Percentiles rank a stretch among this genome's conserved stretches.
Evolutionary conservation across 2,113 vertebrate genomes (phyloP).

Genomic region (Prunella himalayana): DNA sequence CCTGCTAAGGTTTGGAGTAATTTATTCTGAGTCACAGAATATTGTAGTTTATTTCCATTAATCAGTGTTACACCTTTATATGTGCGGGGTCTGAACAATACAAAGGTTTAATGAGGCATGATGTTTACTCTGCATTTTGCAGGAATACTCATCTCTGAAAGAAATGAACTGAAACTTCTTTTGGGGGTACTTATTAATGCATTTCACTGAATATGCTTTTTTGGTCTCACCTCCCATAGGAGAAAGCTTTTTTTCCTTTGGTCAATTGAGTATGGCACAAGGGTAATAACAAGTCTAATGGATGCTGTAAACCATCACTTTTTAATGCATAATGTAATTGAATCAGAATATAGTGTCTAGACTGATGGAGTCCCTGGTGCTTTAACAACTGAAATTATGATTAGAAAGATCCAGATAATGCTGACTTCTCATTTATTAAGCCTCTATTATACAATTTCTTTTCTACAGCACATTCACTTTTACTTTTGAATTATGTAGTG

Average conservation of each 20-base stretch:
- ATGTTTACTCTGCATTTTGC: constrained; percentile 55
- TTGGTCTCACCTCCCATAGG: not conserved
- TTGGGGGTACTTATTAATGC: constrained; percentile 5
- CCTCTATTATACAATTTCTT: constrained; percentile 46
- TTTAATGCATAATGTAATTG: constrained; percentile 65
- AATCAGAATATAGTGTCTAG: constrained; percentile 59
- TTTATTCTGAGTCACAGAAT: constrained; percentile 11
- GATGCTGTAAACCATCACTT: constrained; percentile 55
- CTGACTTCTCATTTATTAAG: constrained; percentile 63
- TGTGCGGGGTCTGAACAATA: not conserved
- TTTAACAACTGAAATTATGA: constrained; percentile 65
- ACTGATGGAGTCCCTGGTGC: constrained; percentile 59
- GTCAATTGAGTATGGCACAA: constrained; percentile 61
- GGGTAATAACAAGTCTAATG: constrained; percentile 65
- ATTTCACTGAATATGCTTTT: constrained; percentile 37
- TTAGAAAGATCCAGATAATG: constrained; percentile 58
- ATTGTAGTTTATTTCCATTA: constrained; percentile 52
- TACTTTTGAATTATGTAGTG: constrained; percentile 63
- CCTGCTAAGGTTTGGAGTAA: not conserved
- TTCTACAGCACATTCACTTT: constrained; percentile 12
- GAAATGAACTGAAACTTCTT: constrained; percentile 64
- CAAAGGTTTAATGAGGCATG: constrained; percentile 46
- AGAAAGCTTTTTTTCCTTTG: constrained; percentile 10
- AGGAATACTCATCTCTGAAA: constrained; percentile 34
- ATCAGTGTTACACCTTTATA: constrained; percentile 33